These are phyloP conservation scores for Todus mexicanus DNA, from an alignment of 2,797 vertebrate species.

Conservation along the genomic window DNA sequence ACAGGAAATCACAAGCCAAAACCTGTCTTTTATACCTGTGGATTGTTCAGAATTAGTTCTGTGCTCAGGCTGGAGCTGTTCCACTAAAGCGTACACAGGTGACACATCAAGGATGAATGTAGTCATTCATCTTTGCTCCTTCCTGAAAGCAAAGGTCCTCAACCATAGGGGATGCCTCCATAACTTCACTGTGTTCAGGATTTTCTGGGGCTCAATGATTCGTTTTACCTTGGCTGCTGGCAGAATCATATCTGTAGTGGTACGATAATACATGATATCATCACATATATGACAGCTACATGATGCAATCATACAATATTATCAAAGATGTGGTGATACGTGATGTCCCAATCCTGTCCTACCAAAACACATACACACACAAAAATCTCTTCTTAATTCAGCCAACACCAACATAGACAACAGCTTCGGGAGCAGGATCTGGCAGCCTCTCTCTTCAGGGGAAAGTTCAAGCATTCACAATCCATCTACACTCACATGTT, in stretches of 20 bases:
- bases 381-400: neutral
- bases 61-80: neutral
- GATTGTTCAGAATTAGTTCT: neutral
- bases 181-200: neutral
- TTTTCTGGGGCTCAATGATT: neutral
- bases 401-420: neutral
- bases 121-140: neutral
- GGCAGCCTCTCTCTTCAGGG: neutral
- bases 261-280: accelerated
- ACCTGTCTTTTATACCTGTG: neutral
- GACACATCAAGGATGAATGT: neutral
- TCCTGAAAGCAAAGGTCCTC: neutral
- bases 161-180: neutral
- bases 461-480: neutral
- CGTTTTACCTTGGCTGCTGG: neutral
- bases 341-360: neutral
- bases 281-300: neutral
- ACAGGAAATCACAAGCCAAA: neutral
- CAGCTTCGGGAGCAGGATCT: neutral
- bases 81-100: neutral
- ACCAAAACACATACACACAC: neutral
- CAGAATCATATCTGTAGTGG: neutral
- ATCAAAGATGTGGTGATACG: neutral
- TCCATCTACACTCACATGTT: neutral
- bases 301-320: neutral